phyloP scores from a whole-genome alignment of 2,113 vertebrate genomes.

The Seriola aureovittata region DNA sequence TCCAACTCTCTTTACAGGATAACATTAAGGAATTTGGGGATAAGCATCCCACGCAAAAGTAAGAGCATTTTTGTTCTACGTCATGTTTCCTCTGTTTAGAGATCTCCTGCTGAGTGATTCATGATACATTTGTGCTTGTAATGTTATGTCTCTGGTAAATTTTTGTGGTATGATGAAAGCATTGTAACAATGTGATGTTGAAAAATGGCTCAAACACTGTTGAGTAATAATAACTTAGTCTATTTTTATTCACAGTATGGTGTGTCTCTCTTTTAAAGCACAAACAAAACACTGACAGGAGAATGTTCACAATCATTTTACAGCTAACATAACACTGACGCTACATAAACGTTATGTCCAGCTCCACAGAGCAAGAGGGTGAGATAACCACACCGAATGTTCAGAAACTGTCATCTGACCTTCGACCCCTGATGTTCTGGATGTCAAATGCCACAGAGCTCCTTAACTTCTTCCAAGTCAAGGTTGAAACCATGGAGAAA shows the following conservation, averaged over 20 bases:
- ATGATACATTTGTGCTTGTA: constrained; percentile 67
- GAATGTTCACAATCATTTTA: constrained; percentile 58
- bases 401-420: constrained; percentile 89
- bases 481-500: constrained; percentile 91
- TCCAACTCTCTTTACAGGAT: constrained; percentile 86
- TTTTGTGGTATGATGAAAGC: constrained; percentile 68
- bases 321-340: constrained; percentile 43
- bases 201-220: constrained; percentile 50
- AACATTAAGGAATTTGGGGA: constrained; percentile 97
- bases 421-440: constrained; percentile 93
- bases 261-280: constrained; percentile 21
- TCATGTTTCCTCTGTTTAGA: constrained; percentile 78
- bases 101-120: constrained; percentile 65
- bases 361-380: constrained; percentile 84
- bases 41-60: constrained; percentile 94
- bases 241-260: constrained; percentile 62
- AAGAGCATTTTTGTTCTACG: constrained; percentile 81
- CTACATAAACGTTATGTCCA: constrained; percentile 64
- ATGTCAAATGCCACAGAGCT: constrained; percentile 96
- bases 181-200: constrained; percentile 46
- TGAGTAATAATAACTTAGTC: constrained; percentile 52
- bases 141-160: constrained; percentile 73
- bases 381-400: constrained; percentile 84
- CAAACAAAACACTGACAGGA: constrained; percentile 45
- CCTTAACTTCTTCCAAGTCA: constrained; percentile 93